These are phyloP conservation scores for Triops longicaudatus DNA, from an alignment of 1,140 invertebrate species.

Conservation along the genomic window DNA sequence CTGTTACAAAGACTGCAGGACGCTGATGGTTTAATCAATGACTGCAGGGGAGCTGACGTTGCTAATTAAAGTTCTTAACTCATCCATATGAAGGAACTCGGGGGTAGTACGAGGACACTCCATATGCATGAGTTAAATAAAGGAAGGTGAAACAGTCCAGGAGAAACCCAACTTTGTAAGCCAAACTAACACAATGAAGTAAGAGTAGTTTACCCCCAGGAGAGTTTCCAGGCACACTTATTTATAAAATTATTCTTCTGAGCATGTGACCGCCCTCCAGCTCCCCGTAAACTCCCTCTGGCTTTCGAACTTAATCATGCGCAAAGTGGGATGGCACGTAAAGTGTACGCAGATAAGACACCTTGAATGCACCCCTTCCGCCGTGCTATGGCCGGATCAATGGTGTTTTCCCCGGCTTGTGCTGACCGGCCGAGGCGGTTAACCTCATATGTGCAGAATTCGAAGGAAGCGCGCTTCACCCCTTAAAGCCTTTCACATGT, in stretches of 20 bases:
- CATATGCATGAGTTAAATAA: not conserved
- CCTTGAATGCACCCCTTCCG: too few relatives aligned
- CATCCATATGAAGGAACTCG: not conserved
- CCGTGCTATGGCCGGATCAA: too few relatives aligned
- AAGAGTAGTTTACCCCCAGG: not conserved
- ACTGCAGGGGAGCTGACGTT: not conserved
- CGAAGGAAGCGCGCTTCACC: too few relatives aligned
- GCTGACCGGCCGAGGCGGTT: too few relatives aligned
- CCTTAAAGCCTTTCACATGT: too few relatives aligned
- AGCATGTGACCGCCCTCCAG: not conserved
- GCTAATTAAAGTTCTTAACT: not conserved
- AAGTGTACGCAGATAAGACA: too few relatives aligned
- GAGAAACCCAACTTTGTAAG: not conserved
- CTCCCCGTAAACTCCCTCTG: not conserved
- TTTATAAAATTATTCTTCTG: not conserved
- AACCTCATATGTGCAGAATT: too few relatives aligned
- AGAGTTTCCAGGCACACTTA: not conserved
- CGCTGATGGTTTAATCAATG: conserved; percentile 9
- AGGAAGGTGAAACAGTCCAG: not conserved
- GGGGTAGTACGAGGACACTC: not conserved
- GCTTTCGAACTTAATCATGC: not conserved
- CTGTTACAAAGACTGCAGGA: too few relatives aligned
- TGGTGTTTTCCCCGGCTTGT: too few relatives aligned
- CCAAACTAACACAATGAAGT: not conserved
- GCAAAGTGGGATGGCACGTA: too few relatives aligned